Conservation (phyloP, 2,113 vertebrate species). For the Atractosteus spatula region DNA sequence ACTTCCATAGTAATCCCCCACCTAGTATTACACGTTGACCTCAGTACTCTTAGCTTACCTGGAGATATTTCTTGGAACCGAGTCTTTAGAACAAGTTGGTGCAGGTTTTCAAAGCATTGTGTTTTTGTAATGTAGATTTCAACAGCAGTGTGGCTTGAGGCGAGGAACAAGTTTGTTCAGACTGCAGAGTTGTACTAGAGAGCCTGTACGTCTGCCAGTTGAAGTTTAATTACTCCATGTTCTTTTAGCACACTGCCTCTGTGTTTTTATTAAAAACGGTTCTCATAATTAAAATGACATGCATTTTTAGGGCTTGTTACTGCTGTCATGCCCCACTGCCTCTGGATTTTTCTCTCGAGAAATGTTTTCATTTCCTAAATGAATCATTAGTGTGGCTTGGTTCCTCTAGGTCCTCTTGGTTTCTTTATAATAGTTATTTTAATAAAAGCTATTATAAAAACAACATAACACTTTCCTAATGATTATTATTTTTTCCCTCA, state of each 20-base stretch:
- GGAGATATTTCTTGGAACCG: too few relatives aligned
- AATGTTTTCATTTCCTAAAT: constrained; percentile 42
- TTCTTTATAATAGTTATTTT: constrained; percentile 16
- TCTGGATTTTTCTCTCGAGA: constrained; percentile 20
- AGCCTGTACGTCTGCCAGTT: too few relatives aligned
- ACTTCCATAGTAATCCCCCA: too few relatives aligned
- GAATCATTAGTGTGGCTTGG: constrained; percentile 26
- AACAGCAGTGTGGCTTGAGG: not conserved
- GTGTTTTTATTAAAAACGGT: not conserved
- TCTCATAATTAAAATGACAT: constrained; percentile 2
- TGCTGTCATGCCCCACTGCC: not conserved
- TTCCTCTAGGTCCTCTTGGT: constrained; percentile 15
- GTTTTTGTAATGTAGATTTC: not conserved
- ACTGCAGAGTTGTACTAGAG: not conserved
- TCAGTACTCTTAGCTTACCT: too few relatives aligned
- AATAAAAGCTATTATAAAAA: constrained; percentile 42
- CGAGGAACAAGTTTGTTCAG: not conserved
- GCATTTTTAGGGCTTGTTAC: not conserved
- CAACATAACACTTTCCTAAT: constrained; percentile 31
- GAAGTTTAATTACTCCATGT: too few relatives aligned
- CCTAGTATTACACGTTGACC: too few relatives aligned
- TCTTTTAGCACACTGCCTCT: not conserved
- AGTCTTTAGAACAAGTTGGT: too few relatives aligned
- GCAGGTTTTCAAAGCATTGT: not conserved
- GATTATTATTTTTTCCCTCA: constrained; percentile 23